A percentile compares a stretch with the other conserved stretches of the same genome.
phyloP scores from a whole-genome alignment of 2,888 invertebrate species.

The Volucella inflata region DNA sequence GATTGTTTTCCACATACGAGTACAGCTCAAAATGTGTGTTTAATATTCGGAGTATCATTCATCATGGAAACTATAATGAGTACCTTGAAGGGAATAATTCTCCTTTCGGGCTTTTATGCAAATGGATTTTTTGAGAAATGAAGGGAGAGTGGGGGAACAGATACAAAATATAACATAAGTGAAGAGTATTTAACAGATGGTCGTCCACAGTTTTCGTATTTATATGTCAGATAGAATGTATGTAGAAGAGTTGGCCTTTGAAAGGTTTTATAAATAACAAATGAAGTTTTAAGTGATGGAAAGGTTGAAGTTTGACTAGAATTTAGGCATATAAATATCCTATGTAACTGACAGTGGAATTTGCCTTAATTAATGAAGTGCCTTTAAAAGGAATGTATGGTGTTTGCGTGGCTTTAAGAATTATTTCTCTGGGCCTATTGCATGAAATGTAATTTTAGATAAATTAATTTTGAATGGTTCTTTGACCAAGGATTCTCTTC shows the following conservation, averaged over 20 bases:
- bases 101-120: slow-evolving; percentile 4
- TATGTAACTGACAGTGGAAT: neutral
- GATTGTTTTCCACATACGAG: slow-evolving; percentile 14
- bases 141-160: neutral
- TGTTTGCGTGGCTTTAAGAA: too few relatives aligned
- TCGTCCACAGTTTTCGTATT: slow-evolving; percentile 1
- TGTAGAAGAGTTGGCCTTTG: neutral
- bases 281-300: neutral
- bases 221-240: neutral
- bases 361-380: too few relatives aligned
- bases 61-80: slow-evolving; percentile 35
- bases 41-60: slow-evolving; percentile 41
- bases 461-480: too few relatives aligned
- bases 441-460: too few relatives aligned
- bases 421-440: too few relatives aligned
- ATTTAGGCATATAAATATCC: neutral
- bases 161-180: neutral
- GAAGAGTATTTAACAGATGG: slow-evolving; percentile 6
- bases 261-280: slow-evolving; percentile 4
- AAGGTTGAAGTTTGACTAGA: slow-evolving; percentile 3
- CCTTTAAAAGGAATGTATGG: too few relatives aligned
- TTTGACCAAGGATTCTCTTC: too few relatives aligned
- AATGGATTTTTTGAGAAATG: slow-evolving; percentile 30
- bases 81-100: neutral
- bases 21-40: slow-evolving; percentile 1